Base-by-base conservation (phyloP, 2,113 vertebrate genomes). In the Apeltes quadracus region DNA sequence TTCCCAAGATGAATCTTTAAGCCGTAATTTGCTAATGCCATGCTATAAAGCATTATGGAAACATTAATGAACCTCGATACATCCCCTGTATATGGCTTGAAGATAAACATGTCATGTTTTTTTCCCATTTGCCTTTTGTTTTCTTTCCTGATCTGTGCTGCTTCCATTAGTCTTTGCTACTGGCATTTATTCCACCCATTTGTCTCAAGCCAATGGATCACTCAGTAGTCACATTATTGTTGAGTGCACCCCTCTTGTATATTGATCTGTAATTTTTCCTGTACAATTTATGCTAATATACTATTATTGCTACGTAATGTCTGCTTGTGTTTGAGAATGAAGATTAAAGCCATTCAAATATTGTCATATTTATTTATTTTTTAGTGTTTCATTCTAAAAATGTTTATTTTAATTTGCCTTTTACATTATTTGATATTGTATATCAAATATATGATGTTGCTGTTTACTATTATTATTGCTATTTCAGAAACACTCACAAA, bases 221-320 rank as follows among this genome's bases (percentile, higher is more conserved):
- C 82, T 72, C 72, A 84, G 73, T 44, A 56, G 20, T 62, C 53
- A 64, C 48, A 79, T 81, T 48, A 61, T n/a, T 69, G 59, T 63
- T 67, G 34, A 75, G 67, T 61, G 38, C 23, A 14, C 59, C 75
- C 72, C 29, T 81, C 36, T 79, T 65, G 50, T 38, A 38, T 72
- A 76, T 62, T 69, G 51, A 44, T 25, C 72, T 77, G 68, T 83
- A 27, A 32, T 82, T 66, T 72, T 84, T 82, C 66, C 82, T 87
- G 69, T 68, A 38, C 50, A 54, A 61, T 83, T 82, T 76, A 82
- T 76, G 67, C 54, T 71, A 75, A 75, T 62, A 62, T 59, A 39
- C 18, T 54, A 36, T 63, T 75, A 72, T 62, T 54, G 48, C 61
- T 51, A 27, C 41, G 76, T 81, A 54, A 69, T 81, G 22, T 46